Percentiles rank a stretch among this genome's conserved stretches.
Conservation (phyloP, 1,140 invertebrate species). For the Coptotermes formosanus region DNA sequence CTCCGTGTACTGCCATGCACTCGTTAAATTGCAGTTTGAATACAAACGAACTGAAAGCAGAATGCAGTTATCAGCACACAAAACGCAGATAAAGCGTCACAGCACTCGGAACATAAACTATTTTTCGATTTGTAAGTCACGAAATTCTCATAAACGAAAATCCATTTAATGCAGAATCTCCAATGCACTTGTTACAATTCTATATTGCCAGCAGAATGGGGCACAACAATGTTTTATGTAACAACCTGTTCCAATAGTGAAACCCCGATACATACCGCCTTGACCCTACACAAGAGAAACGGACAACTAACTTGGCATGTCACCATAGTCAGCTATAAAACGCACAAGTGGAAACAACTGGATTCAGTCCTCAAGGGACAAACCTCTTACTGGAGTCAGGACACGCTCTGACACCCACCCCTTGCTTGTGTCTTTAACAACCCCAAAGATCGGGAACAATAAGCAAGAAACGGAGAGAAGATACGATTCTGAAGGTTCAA, state of each 20-base stretch:
- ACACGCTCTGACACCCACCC: background rate
- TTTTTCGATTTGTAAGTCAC: no score
- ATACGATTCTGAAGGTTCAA: background rate
- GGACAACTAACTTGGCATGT: background rate
- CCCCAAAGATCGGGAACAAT: background rate
- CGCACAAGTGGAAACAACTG: background rate
- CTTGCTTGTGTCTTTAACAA: background rate
- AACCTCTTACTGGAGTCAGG: background rate
- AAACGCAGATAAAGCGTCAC: no score
- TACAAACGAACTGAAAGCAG: no score
- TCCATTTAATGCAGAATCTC: background rate
- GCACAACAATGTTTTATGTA: background rate
- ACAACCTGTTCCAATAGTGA: background rate
- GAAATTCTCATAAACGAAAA: no score
- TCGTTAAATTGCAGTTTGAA: no score
- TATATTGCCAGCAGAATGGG: background rate
- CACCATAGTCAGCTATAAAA: background rate
- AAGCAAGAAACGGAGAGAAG: background rate
- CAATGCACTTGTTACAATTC: background rate
- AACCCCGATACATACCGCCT: background rate
- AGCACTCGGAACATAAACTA: no score
- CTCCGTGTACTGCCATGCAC: no score
- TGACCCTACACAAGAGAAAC: background rate
- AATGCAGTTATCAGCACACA: no score
- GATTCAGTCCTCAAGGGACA: background rate